These are phyloP conservation scores for Lepetodrilus schrolli DNA, from an alignment of 2,888 invertebrate species.

Conservation along the genomic window DNA sequence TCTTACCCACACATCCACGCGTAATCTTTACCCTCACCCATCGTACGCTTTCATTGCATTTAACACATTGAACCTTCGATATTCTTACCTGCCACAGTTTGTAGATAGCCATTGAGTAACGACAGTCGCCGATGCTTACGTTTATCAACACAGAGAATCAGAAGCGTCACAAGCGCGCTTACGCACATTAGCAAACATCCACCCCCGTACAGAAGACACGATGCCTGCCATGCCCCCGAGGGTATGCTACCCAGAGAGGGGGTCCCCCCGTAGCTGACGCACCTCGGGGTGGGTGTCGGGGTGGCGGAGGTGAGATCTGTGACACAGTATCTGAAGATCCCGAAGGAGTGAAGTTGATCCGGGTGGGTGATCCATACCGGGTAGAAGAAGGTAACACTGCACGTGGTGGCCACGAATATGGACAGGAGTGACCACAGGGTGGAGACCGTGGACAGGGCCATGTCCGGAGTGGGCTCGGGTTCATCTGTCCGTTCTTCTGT, in stretches of 20 bases:
- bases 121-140: constrained; percentile 37
- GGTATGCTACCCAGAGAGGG: constrained; percentile 44
- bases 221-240: constrained; percentile 63
- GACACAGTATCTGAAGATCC: constrained; percentile 57
- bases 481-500: background rate
- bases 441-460: constrained; percentile 45
- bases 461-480: background rate
- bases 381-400: constrained; percentile 70
- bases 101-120: constrained; percentile 42
- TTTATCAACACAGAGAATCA: constrained; percentile 32
- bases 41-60: too few species aligned
- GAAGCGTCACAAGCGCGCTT: constrained; percentile 46
- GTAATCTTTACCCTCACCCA: background rate
- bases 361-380: constrained; percentile 72
- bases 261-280: constrained; percentile 35
- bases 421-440: constrained; percentile 72
- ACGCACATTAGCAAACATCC: constrained; percentile 61
- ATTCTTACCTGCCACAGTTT: constrained; percentile 43
- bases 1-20: background rate
- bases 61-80: too few species aligned
- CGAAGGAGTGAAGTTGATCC: constrained; percentile 55
- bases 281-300: constrained; percentile 24
- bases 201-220: constrained; percentile 64
- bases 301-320: constrained; percentile 35
- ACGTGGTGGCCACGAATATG: constrained; percentile 66